Percentiles rank a stretch among this genome's conserved stretches.
Conservation (phyloP, 2,888 invertebrate genomes). For the Drosophila lacicola region DNA sequence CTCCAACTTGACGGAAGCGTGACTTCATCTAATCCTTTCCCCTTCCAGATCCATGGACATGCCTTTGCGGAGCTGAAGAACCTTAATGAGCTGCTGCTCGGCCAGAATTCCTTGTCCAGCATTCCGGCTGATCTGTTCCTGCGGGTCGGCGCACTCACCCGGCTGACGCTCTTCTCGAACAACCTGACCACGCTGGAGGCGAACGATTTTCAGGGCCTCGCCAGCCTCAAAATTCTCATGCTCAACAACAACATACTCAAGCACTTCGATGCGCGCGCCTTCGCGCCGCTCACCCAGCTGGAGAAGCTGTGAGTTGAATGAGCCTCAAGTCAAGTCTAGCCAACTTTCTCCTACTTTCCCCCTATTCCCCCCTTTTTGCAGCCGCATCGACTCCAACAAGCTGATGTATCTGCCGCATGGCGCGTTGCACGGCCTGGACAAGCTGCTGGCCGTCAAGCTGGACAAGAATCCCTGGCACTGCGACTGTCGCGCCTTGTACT, state of each 20-base stretch:
- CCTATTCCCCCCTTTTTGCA: conserved; percentile 49
- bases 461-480: conserved; percentile 89
- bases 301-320: conserved; percentile 85
- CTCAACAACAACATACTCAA: conserved; percentile 88
- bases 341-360: background rate
- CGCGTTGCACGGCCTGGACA: conserved; percentile 86
- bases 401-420: conserved; percentile 88
- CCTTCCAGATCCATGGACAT: conserved; percentile 80
- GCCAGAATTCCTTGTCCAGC: conserved; percentile 86
- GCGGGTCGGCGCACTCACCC: conserved; percentile 84
- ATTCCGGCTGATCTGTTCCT: conserved; percentile 86
- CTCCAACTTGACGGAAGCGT: too few relatives aligned
- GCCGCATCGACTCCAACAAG: conserved; percentile 88
- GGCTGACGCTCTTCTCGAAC: conserved; percentile 87
- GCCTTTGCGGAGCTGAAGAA: conserved; percentile 86
- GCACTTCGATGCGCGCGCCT: conserved; percentile 85
- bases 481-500: conserved; percentile 88
- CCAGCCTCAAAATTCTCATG: conserved; percentile 86
- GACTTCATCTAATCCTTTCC: too few relatives aligned
- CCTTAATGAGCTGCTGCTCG: conserved; percentile 86
- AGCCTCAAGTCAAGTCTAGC: background rate
- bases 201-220: conserved; percentile 85
- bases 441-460: conserved; percentile 87
- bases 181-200: conserved; percentile 85
- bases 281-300: conserved; percentile 84